phyloP scores from a whole-genome alignment of 2,113 vertebrate genomes.

The Heloderma charlesbogerti region DNA sequence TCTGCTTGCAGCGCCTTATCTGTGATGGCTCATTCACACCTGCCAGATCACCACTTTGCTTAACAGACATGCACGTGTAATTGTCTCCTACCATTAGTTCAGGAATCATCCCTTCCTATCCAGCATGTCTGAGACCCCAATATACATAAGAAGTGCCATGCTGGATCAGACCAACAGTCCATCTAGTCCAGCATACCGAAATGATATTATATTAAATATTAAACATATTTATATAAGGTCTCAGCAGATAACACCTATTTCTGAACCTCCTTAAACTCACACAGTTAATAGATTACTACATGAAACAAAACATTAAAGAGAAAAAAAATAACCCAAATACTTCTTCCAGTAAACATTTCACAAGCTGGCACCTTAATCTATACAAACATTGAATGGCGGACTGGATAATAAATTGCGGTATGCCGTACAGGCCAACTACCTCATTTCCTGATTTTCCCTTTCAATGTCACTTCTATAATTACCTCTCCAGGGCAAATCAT shows the following conservation, averaged over 20 bases:
- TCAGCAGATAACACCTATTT: not conserved
- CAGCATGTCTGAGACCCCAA: not conserved
- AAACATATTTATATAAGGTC: not conserved
- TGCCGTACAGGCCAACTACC: not conserved
- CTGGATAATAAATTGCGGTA: not conserved
- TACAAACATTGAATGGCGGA: not conserved
- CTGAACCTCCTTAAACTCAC: not conserved
- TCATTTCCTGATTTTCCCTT: not conserved
- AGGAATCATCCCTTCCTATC: not conserved
- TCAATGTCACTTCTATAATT: not conserved
- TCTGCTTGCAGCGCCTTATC: too few relatives aligned
- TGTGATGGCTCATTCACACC: too few relatives aligned
- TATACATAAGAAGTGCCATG: too few relatives aligned
- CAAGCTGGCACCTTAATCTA: not conserved
- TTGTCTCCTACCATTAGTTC: not conserved
- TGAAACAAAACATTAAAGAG: not conserved
- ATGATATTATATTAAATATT: not conserved
- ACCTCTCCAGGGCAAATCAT: not conserved
- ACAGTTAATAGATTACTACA: not conserved
- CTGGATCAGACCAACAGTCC: too few relatives aligned
- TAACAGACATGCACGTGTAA: not conserved
- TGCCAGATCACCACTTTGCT: too few relatives aligned
- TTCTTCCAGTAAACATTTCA: not conserved
- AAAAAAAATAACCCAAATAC: not conserved
- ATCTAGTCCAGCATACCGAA: too few relatives aligned